phyloP scores from a whole-genome alignment of 2,113 vertebrate genomes.

The Takifugu bimaculatus region DNA sequence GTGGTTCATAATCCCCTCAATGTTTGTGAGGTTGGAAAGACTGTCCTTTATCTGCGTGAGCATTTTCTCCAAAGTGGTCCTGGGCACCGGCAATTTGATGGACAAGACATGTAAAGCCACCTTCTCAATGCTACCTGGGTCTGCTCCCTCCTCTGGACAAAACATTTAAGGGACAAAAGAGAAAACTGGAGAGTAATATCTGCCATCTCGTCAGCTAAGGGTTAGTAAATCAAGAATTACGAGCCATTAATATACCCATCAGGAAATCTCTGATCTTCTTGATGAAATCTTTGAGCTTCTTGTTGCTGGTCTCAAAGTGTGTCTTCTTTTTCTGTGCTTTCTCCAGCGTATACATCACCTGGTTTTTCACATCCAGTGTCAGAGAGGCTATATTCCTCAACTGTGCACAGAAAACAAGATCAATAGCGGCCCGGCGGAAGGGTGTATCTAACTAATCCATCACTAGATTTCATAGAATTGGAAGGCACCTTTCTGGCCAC shows the following conservation, averaged over 20 bases:
- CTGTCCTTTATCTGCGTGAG: slow-evolving; percentile 73
- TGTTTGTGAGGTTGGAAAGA: slow-evolving; percentile 70
- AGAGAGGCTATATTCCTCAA: slow-evolving; percentile 76
- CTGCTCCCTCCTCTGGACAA: slow-evolving; percentile 81
- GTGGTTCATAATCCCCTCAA: slow-evolving; percentile 72
- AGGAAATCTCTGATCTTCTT: slow-evolving; percentile 83
- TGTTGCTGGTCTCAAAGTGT: slow-evolving; percentile 70
- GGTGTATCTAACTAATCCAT: no score
- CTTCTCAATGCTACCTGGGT: slow-evolving; percentile 83
- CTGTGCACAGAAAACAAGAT: slow-evolving; percentile 43
- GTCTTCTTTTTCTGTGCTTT: slow-evolving; percentile 73
- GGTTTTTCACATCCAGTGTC: slow-evolving; percentile 71
- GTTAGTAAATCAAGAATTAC: background rate
- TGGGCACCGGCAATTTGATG: slow-evolving; percentile 77
- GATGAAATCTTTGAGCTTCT: slow-evolving; percentile 79
- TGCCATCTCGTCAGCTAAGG: no score
- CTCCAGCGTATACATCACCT: slow-evolving; percentile 67
- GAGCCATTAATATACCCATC: slow-evolving; percentile 62
- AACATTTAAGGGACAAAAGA: background rate
- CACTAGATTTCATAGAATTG: background rate
- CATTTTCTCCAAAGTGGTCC: slow-evolving; percentile 60
- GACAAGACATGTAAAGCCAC: slow-evolving; percentile 79
- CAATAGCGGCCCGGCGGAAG: background rate
- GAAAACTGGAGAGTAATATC: background rate
- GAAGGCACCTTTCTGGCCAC: slow-evolving; percentile 73